Evolutionary conservation across 2,113 vertebrate genomes (phyloP).

Genomic region (Boulengeromyrus knoepffleri): DNA sequence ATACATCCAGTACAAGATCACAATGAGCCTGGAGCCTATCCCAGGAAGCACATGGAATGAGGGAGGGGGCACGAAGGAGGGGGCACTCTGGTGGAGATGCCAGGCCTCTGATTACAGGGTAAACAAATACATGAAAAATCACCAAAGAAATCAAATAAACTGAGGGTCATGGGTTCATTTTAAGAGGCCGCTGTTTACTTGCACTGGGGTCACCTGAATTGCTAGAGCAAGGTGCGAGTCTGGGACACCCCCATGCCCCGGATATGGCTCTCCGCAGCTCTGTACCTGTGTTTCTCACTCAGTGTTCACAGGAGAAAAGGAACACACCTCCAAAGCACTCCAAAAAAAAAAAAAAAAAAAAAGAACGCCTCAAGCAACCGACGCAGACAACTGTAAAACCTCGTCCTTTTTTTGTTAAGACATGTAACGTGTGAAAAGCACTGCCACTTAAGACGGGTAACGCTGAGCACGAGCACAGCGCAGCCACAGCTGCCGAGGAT

Average conservation of each 20-base stretch:
- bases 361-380: neutral
- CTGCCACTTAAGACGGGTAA: neutral
- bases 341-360: neutral
- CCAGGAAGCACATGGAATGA: neutral
- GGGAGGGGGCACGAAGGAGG: neutral
- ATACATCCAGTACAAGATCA: neutral
- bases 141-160: neutral
- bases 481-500: neutral
- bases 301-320: neutral
- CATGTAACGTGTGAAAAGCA: neutral
- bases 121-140: neutral
- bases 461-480: neutral
- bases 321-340: constrained; percentile 24
- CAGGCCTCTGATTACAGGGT: neutral
- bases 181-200: neutral
- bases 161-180: neutral
- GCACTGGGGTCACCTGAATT: neutral
- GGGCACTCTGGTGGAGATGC: neutral
- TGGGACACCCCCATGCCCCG: neutral
- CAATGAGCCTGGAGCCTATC: neutral
- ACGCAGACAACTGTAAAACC: constrained; percentile 16
- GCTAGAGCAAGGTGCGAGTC: neutral
- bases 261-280: neutral
- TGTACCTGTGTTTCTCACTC: neutral
- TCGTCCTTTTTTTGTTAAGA: neutral